Conservation (phyloP, 2,888 invertebrate genomes). For the Phyto melanocephala region DNA sequence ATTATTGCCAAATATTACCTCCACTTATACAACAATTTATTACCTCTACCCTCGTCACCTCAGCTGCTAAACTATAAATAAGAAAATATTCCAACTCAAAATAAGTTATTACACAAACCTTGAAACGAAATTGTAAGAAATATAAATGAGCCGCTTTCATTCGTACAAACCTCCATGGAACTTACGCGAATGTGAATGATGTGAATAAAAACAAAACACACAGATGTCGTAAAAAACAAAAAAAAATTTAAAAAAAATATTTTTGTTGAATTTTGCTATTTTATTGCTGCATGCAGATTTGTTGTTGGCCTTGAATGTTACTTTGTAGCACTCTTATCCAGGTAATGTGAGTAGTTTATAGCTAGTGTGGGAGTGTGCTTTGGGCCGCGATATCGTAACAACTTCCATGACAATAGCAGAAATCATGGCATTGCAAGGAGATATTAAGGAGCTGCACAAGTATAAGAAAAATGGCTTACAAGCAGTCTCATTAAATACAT, state of each 20-base stretch:
- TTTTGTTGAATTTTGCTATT: constrained; percentile 7
- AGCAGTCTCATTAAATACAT: too few species aligned
- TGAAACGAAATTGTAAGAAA: not conserved
- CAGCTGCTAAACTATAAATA: not conserved
- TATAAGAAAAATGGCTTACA: too few species aligned
- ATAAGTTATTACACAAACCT: not conserved
- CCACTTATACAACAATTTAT: too few species aligned
- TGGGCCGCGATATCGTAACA: constrained; percentile 5
- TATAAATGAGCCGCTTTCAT: not conserved
- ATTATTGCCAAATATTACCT: too few species aligned
- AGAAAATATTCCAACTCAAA: not conserved
- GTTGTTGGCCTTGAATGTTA: constrained; percentile 56
- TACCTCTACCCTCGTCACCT: not conserved
- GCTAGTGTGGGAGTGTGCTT: not conserved
- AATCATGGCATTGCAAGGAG: constrained; percentile 9
- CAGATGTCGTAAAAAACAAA: constrained; percentile 40
- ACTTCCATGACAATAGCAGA: constrained; percentile 16
- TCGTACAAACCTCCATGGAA: not conserved
- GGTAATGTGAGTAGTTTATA: constrained; percentile 36
- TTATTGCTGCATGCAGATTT: constrained; percentile 48
- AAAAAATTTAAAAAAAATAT: not conserved
- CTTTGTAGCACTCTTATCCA: constrained; percentile 12
- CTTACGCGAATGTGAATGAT: not conserved
- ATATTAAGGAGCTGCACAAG: not conserved
- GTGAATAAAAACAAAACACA: constrained; percentile 11